Conservation (phyloP, 2,797 vertebrate genomes). For the Loriculus beryllinus region DNA sequence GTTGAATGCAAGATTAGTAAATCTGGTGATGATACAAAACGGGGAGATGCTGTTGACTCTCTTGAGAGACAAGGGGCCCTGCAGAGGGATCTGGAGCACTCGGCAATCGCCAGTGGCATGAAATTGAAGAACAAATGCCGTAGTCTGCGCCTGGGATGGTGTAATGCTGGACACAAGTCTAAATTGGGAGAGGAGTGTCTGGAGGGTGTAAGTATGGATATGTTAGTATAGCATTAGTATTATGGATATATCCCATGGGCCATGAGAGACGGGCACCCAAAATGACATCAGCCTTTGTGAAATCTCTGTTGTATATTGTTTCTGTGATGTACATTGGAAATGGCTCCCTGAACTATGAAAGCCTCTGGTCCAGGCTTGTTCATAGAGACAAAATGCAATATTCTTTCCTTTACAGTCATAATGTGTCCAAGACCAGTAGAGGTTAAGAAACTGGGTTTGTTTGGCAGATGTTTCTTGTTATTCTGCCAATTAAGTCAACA, state of each 20-base stretch:
- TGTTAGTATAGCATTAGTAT: neutral
- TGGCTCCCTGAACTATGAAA: neutral
- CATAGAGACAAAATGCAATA: neutral
- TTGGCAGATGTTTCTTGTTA: constrained; percentile 57
- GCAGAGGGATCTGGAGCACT: neutral
- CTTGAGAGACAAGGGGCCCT: neutral
- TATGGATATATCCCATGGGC: neutral
- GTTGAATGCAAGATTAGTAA: neutral
- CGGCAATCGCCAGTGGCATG: neutral
- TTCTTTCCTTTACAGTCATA: neutral
- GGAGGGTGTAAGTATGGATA: neutral
- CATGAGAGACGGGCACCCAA: neutral
- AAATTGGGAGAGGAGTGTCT: neutral
- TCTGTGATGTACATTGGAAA: neutral
- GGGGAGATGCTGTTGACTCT: neutral
- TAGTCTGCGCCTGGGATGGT: neutral
- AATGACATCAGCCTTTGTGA: neutral
- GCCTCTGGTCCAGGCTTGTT: neutral
- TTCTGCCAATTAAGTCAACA: constrained; percentile 54
- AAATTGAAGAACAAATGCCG: neutral
- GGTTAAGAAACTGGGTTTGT: constrained; percentile 25
- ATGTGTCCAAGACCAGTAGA: neutral
- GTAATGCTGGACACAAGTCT: neutral
- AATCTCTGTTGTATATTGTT: neutral
- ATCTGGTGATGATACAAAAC: neutral